Conservation (phyloP, 2,113 vertebrate species). For the Hippocampus abdominalis region DNA sequence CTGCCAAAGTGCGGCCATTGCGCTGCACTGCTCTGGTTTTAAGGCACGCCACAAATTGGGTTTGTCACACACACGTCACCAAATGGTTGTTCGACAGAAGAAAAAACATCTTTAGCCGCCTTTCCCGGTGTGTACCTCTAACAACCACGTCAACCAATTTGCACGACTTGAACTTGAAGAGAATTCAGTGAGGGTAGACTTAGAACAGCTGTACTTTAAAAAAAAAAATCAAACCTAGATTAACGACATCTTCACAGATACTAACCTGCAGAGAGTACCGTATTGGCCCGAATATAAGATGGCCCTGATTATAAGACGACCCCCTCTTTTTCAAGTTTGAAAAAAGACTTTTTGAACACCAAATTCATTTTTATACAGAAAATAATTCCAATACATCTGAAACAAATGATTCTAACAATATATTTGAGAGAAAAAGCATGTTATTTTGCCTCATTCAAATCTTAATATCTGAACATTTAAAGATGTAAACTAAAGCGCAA, state of each 20-base stretch:
- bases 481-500: too few relatives aligned
- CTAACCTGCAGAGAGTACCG: background rate
- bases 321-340: too few relatives aligned
- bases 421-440: too few relatives aligned
- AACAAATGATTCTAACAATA: too few relatives aligned
- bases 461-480: too few relatives aligned
- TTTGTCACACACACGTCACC: constrained; percentile 25
- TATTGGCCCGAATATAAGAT: too few relatives aligned
- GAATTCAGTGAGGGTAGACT: background rate
- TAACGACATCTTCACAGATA: background rate
- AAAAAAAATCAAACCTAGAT: background rate
- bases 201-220: background rate
- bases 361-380: too few relatives aligned
- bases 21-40: constrained; percentile 18
- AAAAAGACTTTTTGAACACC: too few relatives aligned
- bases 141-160: background rate
- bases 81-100: constrained; percentile 8
- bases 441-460: too few relatives aligned
- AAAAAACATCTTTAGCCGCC: constrained; percentile 6
- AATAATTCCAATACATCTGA: too few relatives aligned
- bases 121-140: background rate
- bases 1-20: constrained; percentile 44
- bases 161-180: background rate
- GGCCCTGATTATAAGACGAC: too few relatives aligned
- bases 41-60: constrained; percentile 26